These are phyloP conservation scores for Drosophila pruinosa DNA, from an alignment of 1,140 invertebrate genomes.

Conservation along the genomic window DNA sequence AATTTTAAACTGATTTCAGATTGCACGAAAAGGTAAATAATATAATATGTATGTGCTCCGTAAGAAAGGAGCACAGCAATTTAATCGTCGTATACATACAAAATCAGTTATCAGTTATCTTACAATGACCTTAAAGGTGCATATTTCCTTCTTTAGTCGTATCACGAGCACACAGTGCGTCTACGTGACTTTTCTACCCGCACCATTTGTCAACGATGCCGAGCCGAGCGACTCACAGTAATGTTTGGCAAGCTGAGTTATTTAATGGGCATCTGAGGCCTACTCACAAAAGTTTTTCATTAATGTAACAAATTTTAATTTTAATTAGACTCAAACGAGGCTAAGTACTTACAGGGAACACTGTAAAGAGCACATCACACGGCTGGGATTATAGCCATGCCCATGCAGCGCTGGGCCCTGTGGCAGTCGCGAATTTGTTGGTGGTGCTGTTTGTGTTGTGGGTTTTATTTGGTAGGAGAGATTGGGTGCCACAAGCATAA, in stretches of 20 bases:
- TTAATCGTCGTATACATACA: neutral
- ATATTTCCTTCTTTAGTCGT: slow-evolving; percentile 9
- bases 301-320: slow-evolving; percentile 77
- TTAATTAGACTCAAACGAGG: slow-evolving; percentile 76
- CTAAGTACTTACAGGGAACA: slow-evolving; percentile 25
- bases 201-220: slow-evolving; percentile 36
- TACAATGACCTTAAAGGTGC: slow-evolving; percentile 10
- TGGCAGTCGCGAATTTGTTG: slow-evolving; percentile 10
- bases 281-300: slow-evolving; percentile 66
- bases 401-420: neutral
- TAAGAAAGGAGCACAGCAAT: neutral
- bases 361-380: neutral
- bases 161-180: slow-evolving; percentile 53
- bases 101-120: slow-evolving; percentile 9
- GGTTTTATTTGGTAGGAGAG: neutral
- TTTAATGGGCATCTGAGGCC: slow-evolving; percentile 55
- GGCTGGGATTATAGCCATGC: neutral
- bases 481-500: slow-evolving; percentile 41
- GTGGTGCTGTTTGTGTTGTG: neutral
- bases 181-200: slow-evolving; percentile 58
- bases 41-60: neutral
- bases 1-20: neutral
- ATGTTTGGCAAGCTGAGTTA: slow-evolving; percentile 33
- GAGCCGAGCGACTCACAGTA: neutral
- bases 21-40: neutral